Evolutionary conservation across 2,888 invertebrate genomes (phyloP), one percentile per base, ranked within the genome.

Genomic region (Enoplolaimus lenunculus): DNA sequence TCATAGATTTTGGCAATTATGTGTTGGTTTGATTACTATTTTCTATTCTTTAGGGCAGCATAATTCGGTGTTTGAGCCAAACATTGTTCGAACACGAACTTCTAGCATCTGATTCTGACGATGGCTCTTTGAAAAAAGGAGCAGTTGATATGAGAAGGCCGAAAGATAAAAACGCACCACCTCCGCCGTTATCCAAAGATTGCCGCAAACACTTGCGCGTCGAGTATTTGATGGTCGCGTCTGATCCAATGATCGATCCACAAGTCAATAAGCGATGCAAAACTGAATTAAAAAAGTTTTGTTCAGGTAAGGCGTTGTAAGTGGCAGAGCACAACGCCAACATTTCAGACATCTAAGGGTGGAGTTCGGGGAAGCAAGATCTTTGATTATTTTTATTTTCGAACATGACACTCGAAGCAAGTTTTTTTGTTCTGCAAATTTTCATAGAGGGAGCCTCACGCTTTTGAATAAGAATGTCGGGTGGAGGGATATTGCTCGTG

Each of bases 181-280:
- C 45, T 21, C 7, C 7, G 7, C 45, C 45, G 7, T 87, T 97
- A 77, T 87, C 89, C 1, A 90, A 89, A 80, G 89, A 90, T 30
- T 98, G 95, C 80, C 86, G 92, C 35, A 90, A 91, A 78, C 93
- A 97, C 81, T 84, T 97, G 28, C 87, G 89, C 78, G 89, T 90
- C 68, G 93, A 97, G 80, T 84, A 95, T 33, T 89, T 93, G 77
- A 92, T 93, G 81, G 87, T 91, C 74, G 94, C 95, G 83, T 91
- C 79, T 87, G 78, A 89, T 91, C 74, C 87, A 88, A 73, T 79
- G 79, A 75, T 83, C 21, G 84, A 84, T 74, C 81, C 82, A n/a
- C 76, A 78, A 31, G 75, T 84, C 71, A 75, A 76, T 67, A 70
- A 74, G 69, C 75, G 77, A 68, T 80, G 80, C 64, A 69, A 72